Evolutionary conservation across 2,888 invertebrate species (phyloP), one percentile per base, ranked within the genome.

Genomic region (Aethes cnicana): DNA sequence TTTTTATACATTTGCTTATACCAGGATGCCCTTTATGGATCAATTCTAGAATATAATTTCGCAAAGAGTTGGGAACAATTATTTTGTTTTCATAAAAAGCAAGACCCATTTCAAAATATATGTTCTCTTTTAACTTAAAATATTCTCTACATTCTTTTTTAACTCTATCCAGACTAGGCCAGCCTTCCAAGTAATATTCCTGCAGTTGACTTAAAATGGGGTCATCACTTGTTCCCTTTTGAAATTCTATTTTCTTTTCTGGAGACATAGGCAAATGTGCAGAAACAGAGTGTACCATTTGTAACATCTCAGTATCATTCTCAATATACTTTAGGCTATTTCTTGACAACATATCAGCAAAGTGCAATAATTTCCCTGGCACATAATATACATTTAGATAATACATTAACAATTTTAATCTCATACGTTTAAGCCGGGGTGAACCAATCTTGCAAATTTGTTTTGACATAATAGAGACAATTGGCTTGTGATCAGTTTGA

Each of bases 191-290:
- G 20, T 47, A 47, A 36, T 12, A 37, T 28, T 47, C 21, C 3
- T 20, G 1, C 11, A 47, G 12, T 18, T 20, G 3, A 28, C 9
- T 28, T 1, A 41, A n/a, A 3, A 17, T 17, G 16, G 7, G 1
- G 2, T 35, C 33, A 35, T 6, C 2, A 9, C 5, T 9, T 9
- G 33, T 35, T 18, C 41, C 43, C 14, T 36, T 41, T 33, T 11
- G 7, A 42, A 49, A 54, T 25, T 33, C 28, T 17, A 2, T 1
- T 35, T 49, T 54, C 7, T 50, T 46, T 26, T 55, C 53, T 0
- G 36, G 16, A 25, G 46, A 46, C 57, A 57, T 53, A 4, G 57
- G 57, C 35, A 55, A 36, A 12, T 57, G 43, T n/a, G 11, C 37
- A 32, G 28, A 9, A 14, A 47, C 18, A 7, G 47, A 30, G 9